phyloP scores from a whole-genome alignment of 2,797 vertebrate genomes.

The Eulemur albifrons region DNA sequence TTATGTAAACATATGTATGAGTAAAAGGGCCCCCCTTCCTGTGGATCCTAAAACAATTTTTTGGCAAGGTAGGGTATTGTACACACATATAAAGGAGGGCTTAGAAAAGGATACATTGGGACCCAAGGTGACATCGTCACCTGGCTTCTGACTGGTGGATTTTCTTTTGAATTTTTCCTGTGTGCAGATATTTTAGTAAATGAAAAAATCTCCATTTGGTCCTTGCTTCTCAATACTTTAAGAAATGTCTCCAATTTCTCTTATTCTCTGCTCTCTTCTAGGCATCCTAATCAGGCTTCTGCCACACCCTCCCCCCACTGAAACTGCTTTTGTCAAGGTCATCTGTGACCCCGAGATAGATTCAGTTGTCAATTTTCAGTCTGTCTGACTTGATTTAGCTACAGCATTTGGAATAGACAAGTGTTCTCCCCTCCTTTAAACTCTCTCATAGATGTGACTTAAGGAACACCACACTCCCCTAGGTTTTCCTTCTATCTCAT shows the following conservation, averaged over 20 bases:
- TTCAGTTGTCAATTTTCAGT: background rate
- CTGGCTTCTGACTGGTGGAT: background rate
- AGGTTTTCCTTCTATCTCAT: background rate
- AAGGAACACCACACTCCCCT: background rate
- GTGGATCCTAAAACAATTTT: background rate
- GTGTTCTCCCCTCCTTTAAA: background rate
- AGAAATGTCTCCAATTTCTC: background rate
- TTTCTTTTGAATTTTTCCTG: background rate
- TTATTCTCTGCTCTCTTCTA: background rate
- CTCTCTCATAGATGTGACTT: background rate
- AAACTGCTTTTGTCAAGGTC: background rate
- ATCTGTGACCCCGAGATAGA: background rate
- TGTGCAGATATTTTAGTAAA: background rate
- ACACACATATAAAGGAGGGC: background rate
- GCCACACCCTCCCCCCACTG: background rate
- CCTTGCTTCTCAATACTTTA: background rate
- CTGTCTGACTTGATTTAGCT: background rate
- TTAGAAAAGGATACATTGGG: background rate
- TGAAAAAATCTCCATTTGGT: background rate
- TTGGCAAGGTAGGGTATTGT: background rate
- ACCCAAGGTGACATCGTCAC: background rate
- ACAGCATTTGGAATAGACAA: background rate
- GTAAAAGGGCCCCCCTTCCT: background rate
- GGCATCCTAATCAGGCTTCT: background rate
- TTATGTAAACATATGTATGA: background rate